phyloP scores from a whole-genome alignment of 2,113 vertebrate genomes.

The Rhinoptilus africanus region DNA sequence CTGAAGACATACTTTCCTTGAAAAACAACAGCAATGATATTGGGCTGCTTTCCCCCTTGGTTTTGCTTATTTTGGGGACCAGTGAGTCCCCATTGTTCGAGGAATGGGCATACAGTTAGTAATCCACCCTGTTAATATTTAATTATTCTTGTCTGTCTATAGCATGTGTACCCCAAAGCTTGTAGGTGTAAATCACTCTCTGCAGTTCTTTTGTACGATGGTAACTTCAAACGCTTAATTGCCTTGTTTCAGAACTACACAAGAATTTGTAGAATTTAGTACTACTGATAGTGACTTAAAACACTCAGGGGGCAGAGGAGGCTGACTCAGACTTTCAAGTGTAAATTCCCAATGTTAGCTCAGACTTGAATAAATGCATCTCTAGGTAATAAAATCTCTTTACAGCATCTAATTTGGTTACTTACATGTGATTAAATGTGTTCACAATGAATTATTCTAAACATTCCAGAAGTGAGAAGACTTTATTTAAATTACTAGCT shows the following conservation, averaged over 20 bases:
- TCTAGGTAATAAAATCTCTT: constrained; percentile 44
- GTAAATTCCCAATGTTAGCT: not conserved
- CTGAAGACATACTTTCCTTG: constrained; percentile 30
- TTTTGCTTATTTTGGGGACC: constrained; percentile 26
- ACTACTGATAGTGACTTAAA: not conserved
- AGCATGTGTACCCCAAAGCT: not conserved
- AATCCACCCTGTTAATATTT: not conserved
- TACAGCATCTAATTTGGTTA: constrained; percentile 16
- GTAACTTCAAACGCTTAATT: not conserved
- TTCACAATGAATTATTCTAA: constrained; percentile 34
- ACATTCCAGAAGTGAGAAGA: not conserved
- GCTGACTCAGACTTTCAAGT: constrained; percentile 1
- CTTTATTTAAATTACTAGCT: not conserved
- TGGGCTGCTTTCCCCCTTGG: not conserved
- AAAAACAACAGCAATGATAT: constrained; percentile 21
- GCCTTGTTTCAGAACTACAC: not conserved
- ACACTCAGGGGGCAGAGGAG: not conserved
- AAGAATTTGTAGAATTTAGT: not conserved
- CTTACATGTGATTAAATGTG: constrained; percentile 27
- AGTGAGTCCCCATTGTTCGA: not conserved
- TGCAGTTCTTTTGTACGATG: not conserved
- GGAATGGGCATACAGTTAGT: not conserved
- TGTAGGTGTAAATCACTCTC: not conserved
- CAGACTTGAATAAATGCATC: constrained; percentile 21
- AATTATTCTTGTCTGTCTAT: not conserved